Percentiles rank a stretch among this genome's conserved stretches.
Evolutionary conservation across 2,888 invertebrate genomes (phyloP).

Genomic region (Lapara coniferarum): DNA sequence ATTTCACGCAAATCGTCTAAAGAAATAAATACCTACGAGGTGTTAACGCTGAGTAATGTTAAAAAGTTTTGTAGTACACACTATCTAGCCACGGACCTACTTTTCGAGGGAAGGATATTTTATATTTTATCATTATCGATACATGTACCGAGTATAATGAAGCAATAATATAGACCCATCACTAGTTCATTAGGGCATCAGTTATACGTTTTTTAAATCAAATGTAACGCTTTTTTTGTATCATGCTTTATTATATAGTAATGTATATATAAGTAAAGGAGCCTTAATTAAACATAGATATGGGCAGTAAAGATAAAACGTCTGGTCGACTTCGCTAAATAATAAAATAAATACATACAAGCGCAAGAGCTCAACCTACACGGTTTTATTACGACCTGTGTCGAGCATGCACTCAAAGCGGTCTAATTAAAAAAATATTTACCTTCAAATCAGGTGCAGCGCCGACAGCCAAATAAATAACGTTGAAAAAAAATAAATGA

Average conservation of each 20-base stretch:
- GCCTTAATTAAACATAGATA: neutral
- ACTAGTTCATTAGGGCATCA: no score
- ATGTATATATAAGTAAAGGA: no score
- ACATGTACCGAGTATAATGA: no score
- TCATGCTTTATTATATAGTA: no score
- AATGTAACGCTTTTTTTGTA: no score
- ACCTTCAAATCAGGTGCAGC: slow-evolving; percentile 71
- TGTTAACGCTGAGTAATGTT: neutral
- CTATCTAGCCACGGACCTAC: neutral
- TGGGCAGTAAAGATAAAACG: neutral
- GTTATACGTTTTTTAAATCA: no score
- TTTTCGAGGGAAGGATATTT: no score
- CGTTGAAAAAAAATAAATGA: slow-evolving; percentile 65
- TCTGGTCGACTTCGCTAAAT: neutral
- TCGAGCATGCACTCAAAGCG: slow-evolving; percentile 12
- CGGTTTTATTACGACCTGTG: slow-evolving; percentile 5
- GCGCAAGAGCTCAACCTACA: neutral
- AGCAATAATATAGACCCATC: no score
- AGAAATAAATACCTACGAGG: neutral
- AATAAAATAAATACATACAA: slow-evolving; percentile 1
- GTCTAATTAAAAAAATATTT: slow-evolving; percentile 44
- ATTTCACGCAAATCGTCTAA: slow-evolving; percentile 1
- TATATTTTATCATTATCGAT: no score
- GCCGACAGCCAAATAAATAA: slow-evolving; percentile 63
- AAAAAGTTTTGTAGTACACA: neutral